These are phyloP conservation scores for Pocota personata DNA, from an alignment of 2,888 invertebrate genomes.

Conservation along the genomic window DNA sequence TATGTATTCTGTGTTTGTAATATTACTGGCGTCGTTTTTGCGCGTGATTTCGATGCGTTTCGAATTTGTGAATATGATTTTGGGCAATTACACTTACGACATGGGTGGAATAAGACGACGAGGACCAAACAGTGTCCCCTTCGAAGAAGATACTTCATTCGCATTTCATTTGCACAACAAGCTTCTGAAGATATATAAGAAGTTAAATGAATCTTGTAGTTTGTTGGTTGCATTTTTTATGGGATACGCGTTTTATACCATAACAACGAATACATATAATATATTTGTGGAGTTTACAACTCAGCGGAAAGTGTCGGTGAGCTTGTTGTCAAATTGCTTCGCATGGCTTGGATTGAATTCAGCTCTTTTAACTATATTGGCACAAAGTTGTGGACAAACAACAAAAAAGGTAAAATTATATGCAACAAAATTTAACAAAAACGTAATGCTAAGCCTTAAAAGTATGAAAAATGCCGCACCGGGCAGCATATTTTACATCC, in stretches of 20 bases:
- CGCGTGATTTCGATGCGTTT: constrained; percentile 79
- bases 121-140: constrained; percentile 74
- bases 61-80: constrained; percentile 78
- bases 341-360: constrained; percentile 77
- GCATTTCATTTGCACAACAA: constrained; percentile 80
- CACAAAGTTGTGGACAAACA: constrained; percentile 78
- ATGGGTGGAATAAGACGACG: constrained; percentile 16
- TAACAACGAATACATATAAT: constrained; percentile 81
- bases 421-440: no score
- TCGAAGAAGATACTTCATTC: constrained; percentile 79
- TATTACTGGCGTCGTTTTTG: constrained; percentile 78
- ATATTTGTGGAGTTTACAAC: constrained; percentile 80
- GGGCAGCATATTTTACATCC: no score
- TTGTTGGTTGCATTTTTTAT: constrained; percentile 79
- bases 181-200: constrained; percentile 78
- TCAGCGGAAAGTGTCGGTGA: constrained; percentile 75
- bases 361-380: constrained; percentile 77
- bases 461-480: no score
- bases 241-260: constrained; percentile 80
- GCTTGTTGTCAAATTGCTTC: constrained; percentile 78
- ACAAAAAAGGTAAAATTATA: constrained; percentile 78
- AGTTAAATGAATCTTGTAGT: constrained; percentile 79
- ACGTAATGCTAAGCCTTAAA: no score
- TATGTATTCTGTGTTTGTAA: constrained; percentile 78
- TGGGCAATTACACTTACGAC: constrained; percentile 78